A percentile compares a stretch with the other conserved stretches of the same genome.
phyloP scores from a whole-genome alignment of 2,888 invertebrate species.

The Pachliopta kotzebuea region DNA sequence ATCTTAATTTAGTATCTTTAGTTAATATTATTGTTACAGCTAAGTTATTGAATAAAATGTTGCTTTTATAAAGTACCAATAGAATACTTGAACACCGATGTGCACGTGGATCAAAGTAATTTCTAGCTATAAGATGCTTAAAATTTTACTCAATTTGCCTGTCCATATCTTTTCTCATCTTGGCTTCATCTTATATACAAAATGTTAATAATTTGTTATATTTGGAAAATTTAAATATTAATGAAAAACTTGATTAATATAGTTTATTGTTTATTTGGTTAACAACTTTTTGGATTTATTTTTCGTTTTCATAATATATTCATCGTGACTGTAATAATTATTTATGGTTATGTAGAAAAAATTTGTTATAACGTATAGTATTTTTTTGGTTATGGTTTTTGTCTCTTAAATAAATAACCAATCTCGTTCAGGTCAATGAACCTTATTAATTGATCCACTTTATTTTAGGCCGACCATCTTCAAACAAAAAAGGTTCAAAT shows the following conservation, averaged over 20 bases:
- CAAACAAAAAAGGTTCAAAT: constrained; percentile 46
- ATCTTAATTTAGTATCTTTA: background rate
- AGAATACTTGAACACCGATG: background rate
- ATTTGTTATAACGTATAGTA: too few relatives aligned
- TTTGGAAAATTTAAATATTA: background rate
- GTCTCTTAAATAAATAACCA: too few relatives aligned
- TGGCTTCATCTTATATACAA: background rate
- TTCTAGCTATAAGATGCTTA: background rate
- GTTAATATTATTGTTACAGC: background rate
- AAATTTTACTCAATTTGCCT: background rate
- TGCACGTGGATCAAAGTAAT: background rate
- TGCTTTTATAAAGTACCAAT: background rate
- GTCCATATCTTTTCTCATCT: background rate
- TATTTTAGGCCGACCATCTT: constrained; percentile 22
- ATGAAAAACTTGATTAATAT: constrained; percentile 1
- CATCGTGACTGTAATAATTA: too few relatives aligned
- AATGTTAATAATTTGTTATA: background rate
- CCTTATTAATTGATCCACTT: constrained; percentile 23
- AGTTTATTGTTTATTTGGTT: too few relatives aligned
- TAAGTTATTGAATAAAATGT: background rate
- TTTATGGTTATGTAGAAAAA: too few relatives aligned
- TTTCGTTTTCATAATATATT: too few relatives aligned
- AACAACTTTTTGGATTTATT: too few relatives aligned
- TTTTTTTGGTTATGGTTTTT: too few relatives aligned
- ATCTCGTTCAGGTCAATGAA: constrained; percentile 19